phyloP scores from a whole-genome alignment of 2,113 vertebrate genomes.

The Terrapene triunguis region DNA sequence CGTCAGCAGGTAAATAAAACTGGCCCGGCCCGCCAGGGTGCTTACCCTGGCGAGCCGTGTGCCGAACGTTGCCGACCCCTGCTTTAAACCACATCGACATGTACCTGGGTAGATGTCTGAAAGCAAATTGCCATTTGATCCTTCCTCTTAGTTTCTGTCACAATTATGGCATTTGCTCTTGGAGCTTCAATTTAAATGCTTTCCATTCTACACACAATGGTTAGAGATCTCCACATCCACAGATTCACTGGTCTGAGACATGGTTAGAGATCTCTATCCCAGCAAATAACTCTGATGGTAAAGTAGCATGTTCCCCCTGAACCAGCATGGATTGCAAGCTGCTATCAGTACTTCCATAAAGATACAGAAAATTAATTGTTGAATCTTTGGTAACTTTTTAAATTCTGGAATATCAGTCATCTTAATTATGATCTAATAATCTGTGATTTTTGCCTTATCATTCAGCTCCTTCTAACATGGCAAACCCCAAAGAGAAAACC shows the following conservation, averaged over 20 bases:
- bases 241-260: not conserved
- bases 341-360: not conserved
- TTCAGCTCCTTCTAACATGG: slow-evolving; percentile 94
- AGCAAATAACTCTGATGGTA: not conserved
- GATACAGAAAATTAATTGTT: not conserved
- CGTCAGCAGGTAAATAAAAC: no score
- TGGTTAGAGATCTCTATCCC: not conserved
- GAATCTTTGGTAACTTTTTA: not conserved
- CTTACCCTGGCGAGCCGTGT: no score
- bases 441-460: slow-evolving; percentile 45
- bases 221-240: not conserved
- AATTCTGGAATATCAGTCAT: not conserved
- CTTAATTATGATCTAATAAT: not conserved
- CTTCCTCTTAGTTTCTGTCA: not conserved
- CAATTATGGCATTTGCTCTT: not conserved
- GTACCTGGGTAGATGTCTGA: not conserved
- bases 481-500: slow-evolving; percentile 99
- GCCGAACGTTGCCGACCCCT: no score
- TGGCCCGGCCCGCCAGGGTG: no score
- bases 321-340: not conserved
- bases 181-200: not conserved
- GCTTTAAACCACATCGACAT: not conserved
- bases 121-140: not conserved
- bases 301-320: not conserved
- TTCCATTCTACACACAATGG: not conserved